Base-by-base conservation (phyloP, 1,140 invertebrate species). In the Notospermus geniculatus region DNA sequence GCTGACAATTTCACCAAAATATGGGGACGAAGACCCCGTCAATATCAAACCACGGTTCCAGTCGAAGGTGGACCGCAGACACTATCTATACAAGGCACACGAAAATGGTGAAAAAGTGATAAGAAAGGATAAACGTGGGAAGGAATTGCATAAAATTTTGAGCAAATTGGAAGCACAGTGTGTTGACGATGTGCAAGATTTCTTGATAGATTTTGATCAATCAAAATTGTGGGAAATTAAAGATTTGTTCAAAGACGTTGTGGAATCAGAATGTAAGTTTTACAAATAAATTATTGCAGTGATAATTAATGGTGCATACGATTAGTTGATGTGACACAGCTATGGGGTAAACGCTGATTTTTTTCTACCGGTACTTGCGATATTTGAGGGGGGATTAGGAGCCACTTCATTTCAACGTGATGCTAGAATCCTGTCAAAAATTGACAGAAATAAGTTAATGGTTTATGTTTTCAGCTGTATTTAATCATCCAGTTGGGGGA, bases 31-130 rank as follows among this genome's bases (percentile, higher is more conserved):
- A 45, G 79, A 81, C 64, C 77, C 80, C 28, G 79, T 67, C n/a
- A 75, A 76, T 62, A 74, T 75, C 57, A 64, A 65, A 36, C 81
- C 81, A 23, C 67, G 80, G 28, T 84, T 84, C 65, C 72, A 84
- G 74, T 59, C 66, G 17, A 59, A 77, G 76, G 39, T 80, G 15
- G 83, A 85, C 67, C 77, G 83, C 27, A 80, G 83, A 23, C 88
- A 89, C 69, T 75, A 79, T 25, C 75, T 90, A 2, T 88, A 88
- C 71, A 82, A 82, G 55, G 72, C 86, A 9, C 87, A 89, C 71
- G 70, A 80, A 61, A 74, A 77, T 7, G 76, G 84, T 57, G 71
- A 70, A 15, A 55, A 65, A 0, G 9, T 76, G 54, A 53, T 83
- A 29, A 71, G 71, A 1, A 71, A 50, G 19, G 71, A 77, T 17